phyloP scores from a whole-genome alignment of 2,113 vertebrate species.

The Lathamus discolor region DNA sequence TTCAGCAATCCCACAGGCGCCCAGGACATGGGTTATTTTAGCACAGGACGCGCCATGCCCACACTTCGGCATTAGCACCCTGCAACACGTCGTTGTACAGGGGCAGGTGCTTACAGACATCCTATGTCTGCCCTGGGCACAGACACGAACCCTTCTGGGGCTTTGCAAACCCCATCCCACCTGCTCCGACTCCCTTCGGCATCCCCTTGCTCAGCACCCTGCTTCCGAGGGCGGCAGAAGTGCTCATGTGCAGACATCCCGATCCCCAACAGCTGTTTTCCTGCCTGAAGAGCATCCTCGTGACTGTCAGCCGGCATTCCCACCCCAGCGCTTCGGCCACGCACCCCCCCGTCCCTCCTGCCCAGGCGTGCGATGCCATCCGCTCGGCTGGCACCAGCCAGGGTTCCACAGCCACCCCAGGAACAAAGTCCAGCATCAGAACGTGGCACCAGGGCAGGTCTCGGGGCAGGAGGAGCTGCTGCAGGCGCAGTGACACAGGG shows the following conservation, averaged over 20 bases:
- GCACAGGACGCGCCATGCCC: not conserved
- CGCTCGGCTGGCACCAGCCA: not conserved
- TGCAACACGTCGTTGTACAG: fast-evolving
- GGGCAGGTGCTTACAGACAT: not conserved
- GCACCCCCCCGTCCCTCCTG: not conserved
- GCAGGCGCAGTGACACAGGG: fast-evolving
- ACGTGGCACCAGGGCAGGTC: fast-evolving
- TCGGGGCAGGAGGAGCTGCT: not conserved
- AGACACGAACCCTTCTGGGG: fast-evolving
- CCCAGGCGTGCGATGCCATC: fast-evolving
- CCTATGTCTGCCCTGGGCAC: not conserved
- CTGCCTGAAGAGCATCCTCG: not conserved
- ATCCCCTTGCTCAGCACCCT: not conserved
- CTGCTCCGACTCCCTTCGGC: not conserved
- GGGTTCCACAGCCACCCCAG: fast-evolving
- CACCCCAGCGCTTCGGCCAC: fast-evolving
- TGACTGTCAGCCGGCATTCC: not conserved
- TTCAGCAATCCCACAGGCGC: not conserved
- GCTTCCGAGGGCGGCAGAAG: fast-evolving
- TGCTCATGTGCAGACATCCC: not conserved
- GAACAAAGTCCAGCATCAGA: not conserved
- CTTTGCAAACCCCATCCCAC: fast-evolving
- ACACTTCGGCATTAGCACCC: fast-evolving
- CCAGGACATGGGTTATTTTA: not conserved
- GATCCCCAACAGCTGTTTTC: not conserved